Base-by-base conservation (phyloP, 2,113 vertebrate species). In the Xiphorhynchus elegans region DNA sequence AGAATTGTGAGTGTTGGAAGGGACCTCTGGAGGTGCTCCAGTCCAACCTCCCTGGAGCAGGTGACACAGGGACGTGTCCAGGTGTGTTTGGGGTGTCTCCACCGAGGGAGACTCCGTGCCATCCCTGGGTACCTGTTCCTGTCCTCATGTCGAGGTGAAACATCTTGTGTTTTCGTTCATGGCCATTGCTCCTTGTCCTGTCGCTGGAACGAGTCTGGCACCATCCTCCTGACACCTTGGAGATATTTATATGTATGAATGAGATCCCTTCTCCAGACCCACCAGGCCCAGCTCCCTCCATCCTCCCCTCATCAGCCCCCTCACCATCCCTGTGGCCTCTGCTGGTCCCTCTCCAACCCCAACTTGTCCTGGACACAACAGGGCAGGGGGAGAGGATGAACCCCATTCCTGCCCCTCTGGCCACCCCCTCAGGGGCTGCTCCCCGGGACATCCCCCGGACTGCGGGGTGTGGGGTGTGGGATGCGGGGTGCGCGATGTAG, bases 261-360 rank as follows among this genome's bases (percentile, higher is more conserved):
- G 66, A 47, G 66, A 55, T 63, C 18, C 11, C 26, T 39, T 3
- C 55, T 7, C 33, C 55, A 28, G 14, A 37, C 44, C 3, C 13
- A 59, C 44, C 42, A 37, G 6, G 42, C 44, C 35, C 62, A n/a
- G 8, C 62, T 50, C 26, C 28, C 37, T 21, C 9, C 63, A 44
- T 26, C 11, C 21, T 68, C 53, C 37, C 62, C 62, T 44, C 3
- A 17, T 3, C 1, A 2, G 29, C 33, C 72, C 77, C 52, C 31
- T 8, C 19, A 67, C 7, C 19, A 10, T 7, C 50, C 2, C 19
- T 0, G 28, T 4, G 59, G 3, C 28, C 40, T 19, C 39, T 3
- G 1, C 37, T 39, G 59, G 50, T 4, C n/a, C 50, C 42, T 37
- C 18, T 56, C 50, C 42, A 29, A 42, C 70, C 3, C 23, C 52